A percentile compares a stretch with the other conserved stretches of the same genome.
These are phyloP conservation scores for Caenorhabditis latens DNA, from an alignment of 1,140 invertebrate genomes.

Conservation along the genomic window DNA sequence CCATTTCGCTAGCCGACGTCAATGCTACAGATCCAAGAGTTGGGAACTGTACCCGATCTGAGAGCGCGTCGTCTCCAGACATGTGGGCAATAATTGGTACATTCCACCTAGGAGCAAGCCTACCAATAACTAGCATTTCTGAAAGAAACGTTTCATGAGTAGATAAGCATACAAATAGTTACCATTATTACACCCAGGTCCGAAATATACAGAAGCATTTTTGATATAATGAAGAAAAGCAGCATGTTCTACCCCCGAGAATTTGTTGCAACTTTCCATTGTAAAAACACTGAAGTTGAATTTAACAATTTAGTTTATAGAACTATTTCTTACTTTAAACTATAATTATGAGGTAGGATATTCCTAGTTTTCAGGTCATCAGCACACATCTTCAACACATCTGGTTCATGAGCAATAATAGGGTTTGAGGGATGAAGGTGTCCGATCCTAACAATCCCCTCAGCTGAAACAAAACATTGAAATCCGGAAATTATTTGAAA, in stretches of 20 bases:
- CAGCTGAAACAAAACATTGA: slow-evolving; percentile 40
- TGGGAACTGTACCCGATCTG: slow-evolving; percentile 74
- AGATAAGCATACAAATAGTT: neutral
- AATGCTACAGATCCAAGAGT: slow-evolving; percentile 77
- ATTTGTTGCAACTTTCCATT: slow-evolving; percentile 77
- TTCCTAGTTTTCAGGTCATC: slow-evolving; percentile 72
- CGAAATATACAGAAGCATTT: slow-evolving; percentile 77
- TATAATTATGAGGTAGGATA: slow-evolving; percentile 75
- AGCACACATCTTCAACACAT: slow-evolving; percentile 75
- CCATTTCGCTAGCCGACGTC: slow-evolving; percentile 78
- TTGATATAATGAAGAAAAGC: slow-evolving; percentile 76
- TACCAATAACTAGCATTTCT: slow-evolving; percentile 77
- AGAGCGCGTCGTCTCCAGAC: slow-evolving; percentile 76
- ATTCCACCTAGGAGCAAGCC: slow-evolving; percentile 76
- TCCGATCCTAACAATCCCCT: slow-evolving; percentile 72
- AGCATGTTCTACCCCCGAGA: slow-evolving; percentile 76
- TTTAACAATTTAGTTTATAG: neutral
- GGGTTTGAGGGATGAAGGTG: slow-evolving; percentile 76
- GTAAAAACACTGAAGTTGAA: slow-evolving; percentile 71
- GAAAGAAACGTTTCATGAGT: neutral
- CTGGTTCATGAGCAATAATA: slow-evolving; percentile 76
- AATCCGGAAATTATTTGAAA: too few species aligned
- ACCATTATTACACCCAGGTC: slow-evolving; percentile 78
- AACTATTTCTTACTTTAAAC: slow-evolving; percentile 67
- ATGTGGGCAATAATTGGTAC: slow-evolving; percentile 77